Evolutionary conservation across 2,888 invertebrate species (phyloP).

Genomic region (Nasonovia ribisnigri): DNA sequence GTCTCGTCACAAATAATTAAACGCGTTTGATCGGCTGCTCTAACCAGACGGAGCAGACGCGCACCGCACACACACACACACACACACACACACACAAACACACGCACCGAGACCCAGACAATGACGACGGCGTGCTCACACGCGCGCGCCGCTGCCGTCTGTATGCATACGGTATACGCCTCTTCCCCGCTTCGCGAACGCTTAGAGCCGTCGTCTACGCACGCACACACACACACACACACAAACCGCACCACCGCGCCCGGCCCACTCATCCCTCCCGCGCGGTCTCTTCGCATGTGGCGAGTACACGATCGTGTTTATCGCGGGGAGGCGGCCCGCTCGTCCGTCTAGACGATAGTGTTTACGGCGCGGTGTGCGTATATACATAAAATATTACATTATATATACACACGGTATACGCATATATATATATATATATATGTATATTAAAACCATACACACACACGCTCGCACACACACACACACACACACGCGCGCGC

Average conservation of each 20-base stretch:
- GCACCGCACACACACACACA: neutral
- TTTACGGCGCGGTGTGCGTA: conserved; percentile 35
- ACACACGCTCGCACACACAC: neutral
- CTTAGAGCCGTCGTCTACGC: neutral
- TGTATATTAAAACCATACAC: too few relatives aligned
- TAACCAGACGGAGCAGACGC: conserved; percentile 46
- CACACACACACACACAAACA: neutral
- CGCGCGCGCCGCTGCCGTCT: neutral
- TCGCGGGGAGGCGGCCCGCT: conserved; percentile 47
- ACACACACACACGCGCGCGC: neutral
- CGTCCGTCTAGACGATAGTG: conserved; percentile 55
- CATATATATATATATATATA: neutral
- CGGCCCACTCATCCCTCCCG: neutral
- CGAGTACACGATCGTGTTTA: conserved; percentile 46
- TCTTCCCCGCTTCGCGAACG: neutral
- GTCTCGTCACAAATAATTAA: conserved; percentile 65
- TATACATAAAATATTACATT: neutral
- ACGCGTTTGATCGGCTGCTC: conserved; percentile 64
- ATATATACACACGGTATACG: neutral
- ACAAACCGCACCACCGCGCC: neutral
- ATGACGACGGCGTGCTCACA: conserved; percentile 18
- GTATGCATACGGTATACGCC: neutral
- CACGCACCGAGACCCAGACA: conserved; percentile 41
- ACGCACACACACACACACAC: neutral
- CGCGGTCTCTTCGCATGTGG: conserved; percentile 35